A percentile compares a stretch with the other conserved stretches of the same genome.
These are phyloP conservation scores for Drosophila multiciliata DNA, from an alignment of 2,888 invertebrate genomes.

Conservation along the genomic window DNA sequence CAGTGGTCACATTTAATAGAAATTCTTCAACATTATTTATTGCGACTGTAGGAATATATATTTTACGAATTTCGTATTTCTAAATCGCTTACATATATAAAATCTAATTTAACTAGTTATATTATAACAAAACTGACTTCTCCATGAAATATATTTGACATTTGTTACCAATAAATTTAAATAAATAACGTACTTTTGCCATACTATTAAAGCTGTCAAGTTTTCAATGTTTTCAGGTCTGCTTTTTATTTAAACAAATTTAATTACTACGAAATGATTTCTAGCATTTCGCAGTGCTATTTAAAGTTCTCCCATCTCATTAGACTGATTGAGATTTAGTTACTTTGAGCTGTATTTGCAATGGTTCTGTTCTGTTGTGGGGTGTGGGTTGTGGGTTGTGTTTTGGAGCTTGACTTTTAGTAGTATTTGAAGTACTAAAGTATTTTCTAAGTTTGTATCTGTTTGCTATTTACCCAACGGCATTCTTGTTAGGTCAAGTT, in stretches of 20 bases:
- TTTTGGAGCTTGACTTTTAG: not conserved
- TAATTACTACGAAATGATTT: not conserved
- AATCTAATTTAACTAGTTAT: not conserved
- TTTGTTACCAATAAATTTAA: not conserved
- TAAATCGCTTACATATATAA: not conserved
- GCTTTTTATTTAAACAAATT: not conserved
- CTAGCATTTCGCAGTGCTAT: not conserved
- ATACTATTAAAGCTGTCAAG: not conserved
- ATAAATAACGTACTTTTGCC: not conserved
- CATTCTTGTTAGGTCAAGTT: slow-evolving; percentile 2
- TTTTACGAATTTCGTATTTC: not conserved
- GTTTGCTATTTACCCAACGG: slow-evolving; percentile 16
- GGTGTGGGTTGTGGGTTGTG: not conserved
- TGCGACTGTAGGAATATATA: not conserved
- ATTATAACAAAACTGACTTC: not conserved
- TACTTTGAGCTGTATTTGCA: not conserved
- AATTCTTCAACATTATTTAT: slow-evolving; percentile 19
- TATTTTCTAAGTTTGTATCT: slow-evolving; percentile 4
- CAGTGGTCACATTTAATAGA: not conserved
- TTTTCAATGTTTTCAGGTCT: not conserved
- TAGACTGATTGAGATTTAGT: not conserved
- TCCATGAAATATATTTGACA: not conserved
- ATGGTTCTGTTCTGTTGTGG: not conserved
- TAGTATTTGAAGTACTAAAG: slow-evolving; percentile 4
- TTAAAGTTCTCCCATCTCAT: not conserved